Base-by-base conservation (phyloP, 2,797 vertebrate genomes). In the Xiphophorus birchmanni region DNA sequence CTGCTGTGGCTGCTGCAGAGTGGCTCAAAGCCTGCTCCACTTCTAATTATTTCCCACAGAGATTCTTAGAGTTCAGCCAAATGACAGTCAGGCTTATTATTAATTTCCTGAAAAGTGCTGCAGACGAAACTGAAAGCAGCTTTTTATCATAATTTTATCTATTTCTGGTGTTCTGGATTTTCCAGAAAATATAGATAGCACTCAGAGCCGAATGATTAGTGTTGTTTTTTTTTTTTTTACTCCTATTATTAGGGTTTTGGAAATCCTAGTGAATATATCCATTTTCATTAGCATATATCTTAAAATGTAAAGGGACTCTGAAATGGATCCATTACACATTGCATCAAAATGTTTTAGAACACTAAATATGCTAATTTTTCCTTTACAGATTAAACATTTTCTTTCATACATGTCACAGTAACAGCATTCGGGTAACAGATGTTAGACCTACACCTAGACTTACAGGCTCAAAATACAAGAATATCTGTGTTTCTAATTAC, bases 1-100 rank as follows among this genome's bases (percentile, higher is more conserved):
- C 44, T 69, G 76, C 29, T 80, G 67, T 72, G 74, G 73, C 37
- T 74, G 76, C 23, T 67, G 47, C 42, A 84, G 9, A 71, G 29
- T 23, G n/a, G 76, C 73, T 82, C 21, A 0, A 9, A 15, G 15
- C 44, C 75, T 44, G 32, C 18, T 76, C 37, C 50, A 45, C 32
- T 71, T 79, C 79, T 87, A 82, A 82, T 85, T 86, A 86, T 89
- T 78, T 89, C 42, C 60, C 21, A 48, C 35, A 3, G 73, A 80
- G 35, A 44, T 60, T 75, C 73, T 23, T 71, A 44, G 76, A 88
- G 82, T 84, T 88, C 80, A 81, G 44, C 84, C 83, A 75, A 32
- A 77, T 80, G 80, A 82, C 82, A 82, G 58, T 58, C 76, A 72
- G 17, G 5, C 48, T 84, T 82, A 71, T 78, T 15, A 47, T 15